Evolutionary conservation across 2,797 vertebrate genomes (phyloP).

Genomic region (Lepus oiostolus): DNA sequence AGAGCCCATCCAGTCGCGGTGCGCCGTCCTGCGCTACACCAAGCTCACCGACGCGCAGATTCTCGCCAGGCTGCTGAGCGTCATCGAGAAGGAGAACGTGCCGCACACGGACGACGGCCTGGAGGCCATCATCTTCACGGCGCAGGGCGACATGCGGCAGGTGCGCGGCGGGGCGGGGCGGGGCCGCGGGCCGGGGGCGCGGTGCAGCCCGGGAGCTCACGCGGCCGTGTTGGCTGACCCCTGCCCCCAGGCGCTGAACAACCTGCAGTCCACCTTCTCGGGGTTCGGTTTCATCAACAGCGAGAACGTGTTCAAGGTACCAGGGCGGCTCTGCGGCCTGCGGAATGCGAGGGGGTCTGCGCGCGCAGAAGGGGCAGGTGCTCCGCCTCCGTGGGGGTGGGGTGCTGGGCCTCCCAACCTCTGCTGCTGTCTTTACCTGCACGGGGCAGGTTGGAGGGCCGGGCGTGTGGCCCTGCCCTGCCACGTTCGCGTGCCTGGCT

Average conservation of each 20-base stretch:
- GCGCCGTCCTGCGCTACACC: conserved; percentile 96
- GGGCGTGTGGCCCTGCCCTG: no score
- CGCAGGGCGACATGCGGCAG: conserved; percentile 99
- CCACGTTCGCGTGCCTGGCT: no score
- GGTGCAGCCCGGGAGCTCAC: no score
- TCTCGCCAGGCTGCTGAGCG: conserved; percentile 93
- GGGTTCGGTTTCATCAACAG: conserved; percentile 98
- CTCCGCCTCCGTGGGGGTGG: no score
- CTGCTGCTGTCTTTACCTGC: no score
- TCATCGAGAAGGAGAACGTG: conserved; percentile 94
- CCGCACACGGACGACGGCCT: conserved; percentile 94
- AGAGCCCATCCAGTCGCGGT: conserved; percentile 99
- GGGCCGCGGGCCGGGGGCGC: neutral
- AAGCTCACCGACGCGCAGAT: conserved; percentile 96
- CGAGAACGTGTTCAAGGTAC: conserved; percentile 97
- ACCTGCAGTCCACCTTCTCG: conserved; percentile 96
- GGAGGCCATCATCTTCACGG: conserved; percentile 98
- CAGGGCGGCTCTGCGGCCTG: accelerated
- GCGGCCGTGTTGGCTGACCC: accelerated
- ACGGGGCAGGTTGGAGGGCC: no score
- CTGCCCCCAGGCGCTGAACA: conserved; percentile 94
- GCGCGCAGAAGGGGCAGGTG: neutral
- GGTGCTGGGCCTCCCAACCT: no score
- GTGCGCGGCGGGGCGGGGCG: conserved; percentile 82
- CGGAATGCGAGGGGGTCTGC: no score